A percentile compares a stretch with the other conserved stretches of the same genome.
Conservation (phyloP, 2,888 invertebrate species). For the Agelastica alni region DNA sequence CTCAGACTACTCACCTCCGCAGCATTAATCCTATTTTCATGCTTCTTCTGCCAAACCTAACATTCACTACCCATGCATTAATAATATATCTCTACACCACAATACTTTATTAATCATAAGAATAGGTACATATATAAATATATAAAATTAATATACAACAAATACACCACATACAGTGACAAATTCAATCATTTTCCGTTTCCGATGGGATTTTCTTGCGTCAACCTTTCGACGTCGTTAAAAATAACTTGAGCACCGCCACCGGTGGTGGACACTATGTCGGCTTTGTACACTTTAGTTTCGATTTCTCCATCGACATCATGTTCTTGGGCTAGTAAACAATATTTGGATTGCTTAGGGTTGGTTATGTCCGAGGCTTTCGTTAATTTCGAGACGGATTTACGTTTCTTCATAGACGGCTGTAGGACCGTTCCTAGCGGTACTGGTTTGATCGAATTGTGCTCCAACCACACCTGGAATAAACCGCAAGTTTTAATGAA, state of each 20-base stretch:
- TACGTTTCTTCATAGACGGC: conserved; percentile 79
- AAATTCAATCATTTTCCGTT: no score
- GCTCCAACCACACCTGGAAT: conserved; percentile 77
- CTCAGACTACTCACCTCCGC: no score
- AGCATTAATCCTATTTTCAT: no score
- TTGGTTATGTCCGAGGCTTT: conserved; percentile 77
- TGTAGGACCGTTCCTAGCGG: conserved; percentile 88
- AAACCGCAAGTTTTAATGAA: no score
- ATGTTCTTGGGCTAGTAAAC: conserved; percentile 88
- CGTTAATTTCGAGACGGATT: conserved; percentile 81
- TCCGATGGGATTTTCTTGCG: conserved; percentile 81
- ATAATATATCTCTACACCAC: no score
- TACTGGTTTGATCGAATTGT: conserved; percentile 77
- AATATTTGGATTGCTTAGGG: conserved; percentile 77
- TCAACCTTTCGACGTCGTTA: conserved; percentile 89
- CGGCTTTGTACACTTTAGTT: conserved; percentile 90
- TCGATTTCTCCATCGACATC: conserved; percentile 92
- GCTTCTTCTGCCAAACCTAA: no score
- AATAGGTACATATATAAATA: no score
- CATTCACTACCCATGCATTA: no score
- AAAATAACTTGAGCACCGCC: conserved; percentile 96
- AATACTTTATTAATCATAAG: no score
- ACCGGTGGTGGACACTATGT: conserved; percentile 89
- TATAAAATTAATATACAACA: no score
- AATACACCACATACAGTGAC: no score